phyloP scores from a whole-genome alignment of 2,797 vertebrate species.

The Peromyscus aztecus region DNA sequence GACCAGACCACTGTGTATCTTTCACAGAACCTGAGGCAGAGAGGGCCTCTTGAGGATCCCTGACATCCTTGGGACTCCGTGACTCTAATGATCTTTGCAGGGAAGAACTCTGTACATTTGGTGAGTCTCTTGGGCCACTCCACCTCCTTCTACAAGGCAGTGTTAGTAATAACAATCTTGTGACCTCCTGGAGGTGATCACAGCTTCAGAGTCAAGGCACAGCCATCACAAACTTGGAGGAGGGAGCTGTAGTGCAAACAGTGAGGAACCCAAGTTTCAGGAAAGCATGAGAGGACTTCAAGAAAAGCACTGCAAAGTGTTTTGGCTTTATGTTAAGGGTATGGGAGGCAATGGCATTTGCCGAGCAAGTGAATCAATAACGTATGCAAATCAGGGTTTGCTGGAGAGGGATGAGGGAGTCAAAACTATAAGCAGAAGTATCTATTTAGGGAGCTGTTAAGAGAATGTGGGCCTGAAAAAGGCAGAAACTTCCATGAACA shows the following conservation, averaged over 20 bases:
- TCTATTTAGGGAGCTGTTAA: background rate
- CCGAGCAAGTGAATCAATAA: slow-evolving; percentile 9
- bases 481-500: background rate
- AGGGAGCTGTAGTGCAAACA: background rate
- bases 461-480: background rate
- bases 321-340: background rate
- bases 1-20: background rate
- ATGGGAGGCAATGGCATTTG: background rate
- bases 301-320: background rate
- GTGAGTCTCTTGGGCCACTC: background rate
- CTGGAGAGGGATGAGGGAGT: background rate
- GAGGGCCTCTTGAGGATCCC: background rate
- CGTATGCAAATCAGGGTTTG: background rate
- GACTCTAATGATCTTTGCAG: background rate
- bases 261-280: background rate
- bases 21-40: background rate
- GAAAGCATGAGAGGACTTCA: background rate
- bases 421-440: background rate
- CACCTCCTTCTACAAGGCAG: background rate
- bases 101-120: too few relatives aligned
- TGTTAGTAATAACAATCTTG: background rate
- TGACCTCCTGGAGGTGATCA: background rate
- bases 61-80: background rate
- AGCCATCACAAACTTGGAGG: background rate
- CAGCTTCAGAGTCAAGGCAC: background rate